phyloP scores from a whole-genome alignment of 2,113 vertebrate species.

The Elaphurus davidianus region DNA sequence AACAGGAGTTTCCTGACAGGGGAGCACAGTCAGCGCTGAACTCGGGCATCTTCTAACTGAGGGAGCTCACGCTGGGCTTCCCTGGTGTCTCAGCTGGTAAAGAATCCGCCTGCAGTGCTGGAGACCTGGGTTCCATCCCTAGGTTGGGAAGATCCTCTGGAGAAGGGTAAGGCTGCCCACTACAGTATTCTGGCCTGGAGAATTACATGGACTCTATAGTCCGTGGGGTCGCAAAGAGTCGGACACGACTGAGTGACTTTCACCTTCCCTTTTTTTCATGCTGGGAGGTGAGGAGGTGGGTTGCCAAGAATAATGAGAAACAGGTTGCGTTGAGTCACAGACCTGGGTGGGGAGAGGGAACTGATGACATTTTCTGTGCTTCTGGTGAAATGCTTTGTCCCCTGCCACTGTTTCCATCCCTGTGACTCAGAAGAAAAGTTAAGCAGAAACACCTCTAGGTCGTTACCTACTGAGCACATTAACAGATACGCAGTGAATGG shows the following conservation, averaged over 20 bases:
- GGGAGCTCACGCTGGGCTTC: neutral
- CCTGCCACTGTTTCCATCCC: neutral
- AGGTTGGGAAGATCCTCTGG: neutral
- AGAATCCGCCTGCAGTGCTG: rapidly evolving
- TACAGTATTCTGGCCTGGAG: neutral
- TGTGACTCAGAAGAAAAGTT: constrained; percentile 5
- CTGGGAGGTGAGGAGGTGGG: no score
- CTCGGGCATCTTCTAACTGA: neutral
- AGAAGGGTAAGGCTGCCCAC: neutral
- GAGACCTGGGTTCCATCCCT: neutral
- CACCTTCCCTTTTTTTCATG: neutral
- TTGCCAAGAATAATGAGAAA: neutral
- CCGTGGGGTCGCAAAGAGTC: neutral
- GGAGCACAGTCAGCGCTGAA: neutral
- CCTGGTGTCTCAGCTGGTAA: neutral
- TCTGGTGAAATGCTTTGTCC: neutral
- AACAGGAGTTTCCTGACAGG: neutral
- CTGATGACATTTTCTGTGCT: neutral
- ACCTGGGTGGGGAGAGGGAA: neutral
- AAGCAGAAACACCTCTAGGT: neutral
- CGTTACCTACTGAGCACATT: neutral
- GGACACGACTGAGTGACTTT: neutral
- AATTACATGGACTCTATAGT: neutral
- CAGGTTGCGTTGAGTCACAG: neutral
- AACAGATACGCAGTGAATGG: neutral